Base-by-base conservation (phyloP, 2,113 vertebrate genomes). In the Formicarius rufipectus region DNA sequence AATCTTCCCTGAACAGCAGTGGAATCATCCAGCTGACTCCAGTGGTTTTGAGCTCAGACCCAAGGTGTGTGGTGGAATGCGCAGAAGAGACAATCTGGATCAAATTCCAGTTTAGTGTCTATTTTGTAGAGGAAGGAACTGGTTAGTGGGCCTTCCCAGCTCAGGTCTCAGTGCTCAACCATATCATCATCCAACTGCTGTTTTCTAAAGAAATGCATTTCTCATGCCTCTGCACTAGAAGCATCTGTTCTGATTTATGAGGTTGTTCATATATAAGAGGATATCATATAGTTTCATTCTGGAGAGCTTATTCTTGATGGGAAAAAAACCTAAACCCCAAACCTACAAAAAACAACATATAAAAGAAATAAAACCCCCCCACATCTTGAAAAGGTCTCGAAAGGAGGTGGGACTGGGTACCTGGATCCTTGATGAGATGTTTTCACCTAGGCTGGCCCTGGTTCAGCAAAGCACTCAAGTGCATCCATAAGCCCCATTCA, bases 141-240 rank as follows among this genome's bases (percentile, higher is more conserved):
- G 39, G 73, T 84, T 95, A 84, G 47, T 67, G 33, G 58, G 45
- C 73, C 53, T 73, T 91, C 69, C 67, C 72, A 79, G 44, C 12
- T 76, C 44, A 52, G 33, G 30, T 86, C 82, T 94, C 63, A 63
- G 37, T 64, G 53, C 69, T 73, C 45, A 92, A 60, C 56, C 33
- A 21, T 67, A 80, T 71, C 42, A 77, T 84, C 83, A 93, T 80
- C 74, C 63, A 83, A 94, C n/a, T 88, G 75, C 72, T 87, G 21
- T 81, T 96, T 96, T 56, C 68, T 76, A 90, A 93, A 85, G 21
- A 96, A 89, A 92, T 90, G 55, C 47, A 39, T 97, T 84, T 90
- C 76, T 91, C 81, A 79, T 72, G 45, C 72, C 35, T 93, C 83
- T 90, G 63, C 44, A 25, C 53, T 78, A 69, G 59, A 50, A 90